These are phyloP conservation scores for Chascanopsetta lugubris DNA, from an alignment of 2,113 vertebrate genomes.

Conservation along the genomic window DNA sequence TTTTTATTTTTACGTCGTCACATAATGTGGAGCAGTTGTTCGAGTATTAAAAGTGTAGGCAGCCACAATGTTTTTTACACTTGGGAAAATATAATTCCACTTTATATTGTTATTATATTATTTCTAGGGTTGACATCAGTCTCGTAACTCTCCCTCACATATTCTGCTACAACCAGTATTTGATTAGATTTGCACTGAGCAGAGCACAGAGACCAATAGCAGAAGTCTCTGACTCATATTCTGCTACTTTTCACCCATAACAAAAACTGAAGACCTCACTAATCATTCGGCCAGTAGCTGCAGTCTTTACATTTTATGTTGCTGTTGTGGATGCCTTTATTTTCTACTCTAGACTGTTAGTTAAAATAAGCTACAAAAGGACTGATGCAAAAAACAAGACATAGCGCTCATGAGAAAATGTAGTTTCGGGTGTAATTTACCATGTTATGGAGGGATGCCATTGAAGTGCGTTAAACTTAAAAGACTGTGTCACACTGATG, in stretches of 20 bases:
- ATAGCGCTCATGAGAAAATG: neutral
- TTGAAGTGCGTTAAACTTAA: slow-evolving; percentile 54
- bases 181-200: neutral
- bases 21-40: neutral
- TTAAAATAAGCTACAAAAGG: slow-evolving; percentile 7
- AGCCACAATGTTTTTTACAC: neutral
- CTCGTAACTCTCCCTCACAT: neutral
- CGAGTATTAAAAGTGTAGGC: neutral
- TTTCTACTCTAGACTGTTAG: slow-evolving; percentile 39
- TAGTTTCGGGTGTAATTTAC: slow-evolving; percentile 13
- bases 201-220: neutral
- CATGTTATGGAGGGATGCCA: slow-evolving; percentile 28
- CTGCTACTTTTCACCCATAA: neutral
- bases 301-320: slow-evolving; percentile 28
- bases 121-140: neutral
- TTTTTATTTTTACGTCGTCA: neutral
- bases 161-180: neutral
- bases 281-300: slow-evolving; percentile 12
- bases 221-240: neutral
- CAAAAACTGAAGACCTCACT: slow-evolving; percentile 31
- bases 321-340: neutral
- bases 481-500: slow-evolving; percentile 25
- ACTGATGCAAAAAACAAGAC: slow-evolving; percentile 1
- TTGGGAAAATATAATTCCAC: neutral
- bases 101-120: no score